These are phyloP conservation scores for Rhynchophorus ferrugineus DNA, from an alignment of 1,140 invertebrate species.

Conservation along the genomic window DNA sequence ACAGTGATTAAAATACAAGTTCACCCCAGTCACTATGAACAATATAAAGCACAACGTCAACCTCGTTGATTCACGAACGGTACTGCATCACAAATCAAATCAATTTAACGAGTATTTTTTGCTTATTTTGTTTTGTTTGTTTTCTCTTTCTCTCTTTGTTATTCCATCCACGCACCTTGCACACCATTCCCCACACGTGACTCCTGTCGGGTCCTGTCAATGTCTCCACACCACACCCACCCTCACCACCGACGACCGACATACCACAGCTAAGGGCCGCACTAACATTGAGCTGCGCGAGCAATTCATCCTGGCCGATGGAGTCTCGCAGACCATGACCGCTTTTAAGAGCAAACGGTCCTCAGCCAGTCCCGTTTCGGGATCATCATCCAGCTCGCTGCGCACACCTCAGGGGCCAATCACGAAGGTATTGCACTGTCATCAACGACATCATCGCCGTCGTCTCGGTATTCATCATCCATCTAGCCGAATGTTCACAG, in stretches of 20 bases:
- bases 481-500: too few relatives aligned
- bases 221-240: slow-evolving; percentile 17
- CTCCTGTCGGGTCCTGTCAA: slow-evolving; percentile 10
- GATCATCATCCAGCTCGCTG: slow-evolving; percentile 56
- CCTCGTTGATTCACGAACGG: too few relatives aligned
- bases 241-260: slow-evolving; percentile 39
- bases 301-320: slow-evolving; percentile 96
- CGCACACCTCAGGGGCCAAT: slow-evolving; percentile 74
- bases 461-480: too few relatives aligned
- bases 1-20: too few relatives aligned
- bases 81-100: too few relatives aligned
- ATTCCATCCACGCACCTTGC: slow-evolving; percentile 13
- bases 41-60: too few relatives aligned
- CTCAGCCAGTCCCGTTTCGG: slow-evolving; percentile 64
- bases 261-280: slow-evolving; percentile 88
- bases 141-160: slow-evolving; percentile 26
- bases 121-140: slow-evolving; percentile 40
- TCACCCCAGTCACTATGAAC: too few relatives aligned
- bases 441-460: too few relatives aligned
- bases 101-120: slow-evolving; percentile 22
- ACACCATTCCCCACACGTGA: not conserved
- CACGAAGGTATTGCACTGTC: slow-evolving; percentile 68
- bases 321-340: slow-evolving; percentile 95
- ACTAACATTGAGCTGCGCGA: slow-evolving; percentile 98
- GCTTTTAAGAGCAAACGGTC: slow-evolving; percentile 87